phyloP scores from a whole-genome alignment of 1,140 invertebrate genomes.

The Ridgeia piscesae region DNA sequence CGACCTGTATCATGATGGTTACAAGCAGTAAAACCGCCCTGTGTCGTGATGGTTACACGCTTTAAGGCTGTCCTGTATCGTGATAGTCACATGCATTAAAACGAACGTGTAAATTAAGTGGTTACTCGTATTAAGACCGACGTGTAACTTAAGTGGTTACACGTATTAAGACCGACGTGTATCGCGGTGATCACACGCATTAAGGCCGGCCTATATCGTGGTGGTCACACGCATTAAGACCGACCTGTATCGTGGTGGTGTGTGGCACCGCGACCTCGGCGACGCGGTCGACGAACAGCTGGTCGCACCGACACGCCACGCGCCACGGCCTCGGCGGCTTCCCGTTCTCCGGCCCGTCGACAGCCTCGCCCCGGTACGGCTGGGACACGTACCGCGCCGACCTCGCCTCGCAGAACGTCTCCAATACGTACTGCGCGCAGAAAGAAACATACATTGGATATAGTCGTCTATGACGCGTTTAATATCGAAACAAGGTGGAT shows the following conservation, averaged over 20 bases:
- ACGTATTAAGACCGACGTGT: background rate
- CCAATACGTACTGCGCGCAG: conserved; percentile 41
- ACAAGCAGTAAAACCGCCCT: too few species aligned
- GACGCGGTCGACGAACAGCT: conserved; percentile 36
- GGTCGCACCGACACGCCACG: conserved; percentile 35
- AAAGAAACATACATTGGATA: too few species aligned
- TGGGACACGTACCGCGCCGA: conserved; percentile 34
- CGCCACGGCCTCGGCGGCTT: conserved; percentile 38
- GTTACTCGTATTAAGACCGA: too few species aligned
- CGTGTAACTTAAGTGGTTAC: too few species aligned
- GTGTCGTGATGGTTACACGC: too few species aligned
- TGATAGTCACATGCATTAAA: too few species aligned
- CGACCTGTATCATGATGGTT: too few species aligned
- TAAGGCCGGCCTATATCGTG: too few species aligned
- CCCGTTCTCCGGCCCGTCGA: conserved; percentile 44
- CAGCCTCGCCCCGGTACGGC: conserved; percentile 36
- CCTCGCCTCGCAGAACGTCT: conserved; percentile 42
- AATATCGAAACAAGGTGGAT: background rate
- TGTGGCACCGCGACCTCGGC: conserved; percentile 43
- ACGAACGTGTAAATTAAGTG: too few species aligned
- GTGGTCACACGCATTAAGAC: too few species aligned
- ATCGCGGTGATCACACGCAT: conserved; percentile 40
- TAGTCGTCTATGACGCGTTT: background rate
- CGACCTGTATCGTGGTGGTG: conserved; percentile 34
- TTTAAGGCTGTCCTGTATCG: too few species aligned